phyloP scores from a whole-genome alignment of 2,888 invertebrate genomes.

The Eristalis pertinax region DNA sequence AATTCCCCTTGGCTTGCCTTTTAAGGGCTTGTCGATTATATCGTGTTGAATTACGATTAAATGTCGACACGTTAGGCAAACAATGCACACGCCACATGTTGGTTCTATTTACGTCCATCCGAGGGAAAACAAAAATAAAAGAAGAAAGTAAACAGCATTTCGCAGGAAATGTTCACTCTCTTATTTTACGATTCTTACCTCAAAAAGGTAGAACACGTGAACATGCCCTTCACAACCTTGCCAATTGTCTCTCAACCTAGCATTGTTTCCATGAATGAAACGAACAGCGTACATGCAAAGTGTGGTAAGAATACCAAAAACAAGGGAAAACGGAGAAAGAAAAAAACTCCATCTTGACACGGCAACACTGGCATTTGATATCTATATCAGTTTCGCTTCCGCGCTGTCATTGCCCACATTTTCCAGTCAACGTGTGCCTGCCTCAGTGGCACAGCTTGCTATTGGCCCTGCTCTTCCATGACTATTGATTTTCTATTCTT shows the following conservation, averaged over 20 bases:
- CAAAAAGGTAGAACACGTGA: conserved; percentile 39
- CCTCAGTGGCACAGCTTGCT: conserved; percentile 42
- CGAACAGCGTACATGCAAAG: neutral
- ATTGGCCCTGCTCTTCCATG: conserved; percentile 58
- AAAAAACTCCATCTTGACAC: neutral
- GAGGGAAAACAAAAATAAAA: neutral
- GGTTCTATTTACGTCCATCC: conserved; percentile 8
- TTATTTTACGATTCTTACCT: conserved; percentile 24
- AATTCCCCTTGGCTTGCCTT: neutral
- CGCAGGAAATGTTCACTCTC: neutral
- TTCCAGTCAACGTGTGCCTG: conserved; percentile 32
- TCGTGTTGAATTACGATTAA: conserved; percentile 12
- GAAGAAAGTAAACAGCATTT: conserved; percentile 23
- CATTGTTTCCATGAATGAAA: conserved; percentile 40
- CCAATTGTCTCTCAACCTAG: conserved; percentile 35
- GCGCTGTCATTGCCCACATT: conserved; percentile 31
- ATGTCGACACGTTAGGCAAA: conserved; percentile 3
- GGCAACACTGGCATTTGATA: conserved; percentile 30
- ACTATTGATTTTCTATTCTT: conserved; percentile 66
- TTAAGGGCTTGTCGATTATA: neutral
- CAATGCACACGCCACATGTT: conserved; percentile 17
- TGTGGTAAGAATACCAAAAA: neutral
- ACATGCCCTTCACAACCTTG: conserved; percentile 35
- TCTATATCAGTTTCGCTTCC: conserved; percentile 47
- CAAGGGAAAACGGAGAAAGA: neutral